A percentile compares a stretch with the other conserved stretches of the same genome.
These are phyloP conservation scores for Mythimna lalbum DNA, from an alignment of 2,888 invertebrate species.

Conservation along the genomic window DNA sequence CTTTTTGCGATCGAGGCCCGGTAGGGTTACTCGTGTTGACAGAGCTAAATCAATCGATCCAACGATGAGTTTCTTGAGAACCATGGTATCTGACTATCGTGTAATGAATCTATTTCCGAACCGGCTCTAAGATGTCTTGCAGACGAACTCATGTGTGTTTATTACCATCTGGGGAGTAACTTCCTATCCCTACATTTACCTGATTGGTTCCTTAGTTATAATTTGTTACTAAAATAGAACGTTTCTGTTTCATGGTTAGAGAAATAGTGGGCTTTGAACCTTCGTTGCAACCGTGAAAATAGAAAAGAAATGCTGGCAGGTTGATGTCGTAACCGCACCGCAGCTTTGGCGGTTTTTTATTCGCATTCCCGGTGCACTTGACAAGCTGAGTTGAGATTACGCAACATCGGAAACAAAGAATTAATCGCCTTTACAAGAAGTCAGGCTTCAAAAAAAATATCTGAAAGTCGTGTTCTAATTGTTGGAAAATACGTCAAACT, in stretches of 20 bases:
- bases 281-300: conserved; percentile 63
- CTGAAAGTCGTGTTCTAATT: conserved; percentile 22
- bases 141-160: conserved; percentile 43
- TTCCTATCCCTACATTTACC: conserved; percentile 37
- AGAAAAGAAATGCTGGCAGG: conserved; percentile 54
- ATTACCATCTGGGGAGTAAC: conserved; percentile 44
- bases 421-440: conserved; percentile 15
- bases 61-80: conserved; percentile 59
- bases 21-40: conserved; percentile 83
- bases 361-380: conserved; percentile 70
- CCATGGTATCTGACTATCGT: conserved; percentile 35
- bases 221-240: conserved; percentile 57
- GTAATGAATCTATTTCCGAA: conserved; percentile 43
- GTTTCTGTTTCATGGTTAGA: conserved; percentile 45
- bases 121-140: conserved; percentile 23
- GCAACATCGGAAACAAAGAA: conserved; percentile 58
- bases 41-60: conserved; percentile 79
- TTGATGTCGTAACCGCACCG: conserved; percentile 59
- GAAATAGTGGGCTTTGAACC: conserved; percentile 61
- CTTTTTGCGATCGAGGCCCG: conserved; percentile 86
- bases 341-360: conserved; percentile 71
- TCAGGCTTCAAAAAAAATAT: not conserved
- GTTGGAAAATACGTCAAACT: conserved; percentile 22
- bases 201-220: conserved; percentile 53
- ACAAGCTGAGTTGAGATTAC: conserved; percentile 59